These are phyloP conservation scores for Halcyon chelicuti DNA, from an alignment of 2,797 vertebrate species.

Conservation along the genomic window DNA sequence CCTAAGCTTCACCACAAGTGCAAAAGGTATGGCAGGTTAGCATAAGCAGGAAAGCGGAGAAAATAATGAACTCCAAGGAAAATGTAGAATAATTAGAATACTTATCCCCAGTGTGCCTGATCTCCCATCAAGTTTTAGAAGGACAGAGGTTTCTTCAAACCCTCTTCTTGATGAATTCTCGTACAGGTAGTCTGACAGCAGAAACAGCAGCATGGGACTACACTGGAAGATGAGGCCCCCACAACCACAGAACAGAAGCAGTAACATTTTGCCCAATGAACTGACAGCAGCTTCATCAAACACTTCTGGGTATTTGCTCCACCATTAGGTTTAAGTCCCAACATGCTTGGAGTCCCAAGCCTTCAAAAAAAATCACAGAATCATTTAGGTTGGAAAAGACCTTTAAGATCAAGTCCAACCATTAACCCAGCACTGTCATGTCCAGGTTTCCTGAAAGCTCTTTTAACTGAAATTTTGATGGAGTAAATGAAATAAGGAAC, in stretches of 20 bases:
- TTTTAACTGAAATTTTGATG: background rate
- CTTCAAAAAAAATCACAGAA: background rate
- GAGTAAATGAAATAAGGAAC: background rate
- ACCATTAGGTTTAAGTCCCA: background rate
- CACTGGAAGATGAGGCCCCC: background rate
- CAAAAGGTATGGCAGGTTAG: background rate
- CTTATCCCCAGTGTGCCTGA: background rate
- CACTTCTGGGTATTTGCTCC: rapidly evolving
- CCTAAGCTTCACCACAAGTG: rapidly evolving
- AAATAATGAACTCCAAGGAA: background rate
- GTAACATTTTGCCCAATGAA: background rate
- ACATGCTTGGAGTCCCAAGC: background rate
- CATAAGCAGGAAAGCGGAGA: background rate
- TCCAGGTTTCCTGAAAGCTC: background rate
- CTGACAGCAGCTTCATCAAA: background rate
- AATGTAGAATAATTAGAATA: background rate
- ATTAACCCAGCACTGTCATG: background rate
- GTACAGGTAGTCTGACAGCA: background rate
- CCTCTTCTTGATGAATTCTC: background rate
- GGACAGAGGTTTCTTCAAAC: background rate
- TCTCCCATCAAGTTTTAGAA: background rate
- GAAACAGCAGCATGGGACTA: background rate
- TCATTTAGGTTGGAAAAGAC: background rate
- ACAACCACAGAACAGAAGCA: background rate
- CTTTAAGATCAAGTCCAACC: background rate